Percentiles rank a stretch among this genome's conserved stretches.
Evolutionary conservation across 2,113 vertebrate genomes (phyloP).

Genomic region (Gnathonemus echidnorhynchus): DNA sequence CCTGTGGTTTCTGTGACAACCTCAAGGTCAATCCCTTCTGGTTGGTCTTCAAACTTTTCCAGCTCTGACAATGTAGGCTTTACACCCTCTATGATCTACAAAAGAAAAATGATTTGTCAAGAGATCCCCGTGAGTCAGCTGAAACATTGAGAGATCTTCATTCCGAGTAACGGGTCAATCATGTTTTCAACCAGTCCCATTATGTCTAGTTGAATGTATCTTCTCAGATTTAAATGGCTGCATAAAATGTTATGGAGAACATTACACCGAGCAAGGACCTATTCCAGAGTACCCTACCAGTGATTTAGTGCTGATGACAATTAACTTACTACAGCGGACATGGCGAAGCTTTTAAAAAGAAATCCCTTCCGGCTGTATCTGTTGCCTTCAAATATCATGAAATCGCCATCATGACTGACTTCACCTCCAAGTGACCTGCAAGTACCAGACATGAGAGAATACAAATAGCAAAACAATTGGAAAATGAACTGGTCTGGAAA

Average conservation of each 20-base stretch:
- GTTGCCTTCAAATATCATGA: constrained; percentile 94
- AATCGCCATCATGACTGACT: constrained; percentile 88
- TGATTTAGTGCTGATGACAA: not conserved
- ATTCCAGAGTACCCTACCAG: not conserved
- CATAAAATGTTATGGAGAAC: not conserved
- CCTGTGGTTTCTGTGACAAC: constrained; percentile 89
- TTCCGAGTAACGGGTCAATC: not conserved
- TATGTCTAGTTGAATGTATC: not conserved
- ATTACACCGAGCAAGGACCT: not conserved
- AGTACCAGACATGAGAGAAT: not conserved
- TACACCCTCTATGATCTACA: constrained; percentile 88
- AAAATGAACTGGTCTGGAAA: not conserved
- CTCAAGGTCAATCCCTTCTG: constrained; percentile 90
- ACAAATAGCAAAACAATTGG: not conserved
- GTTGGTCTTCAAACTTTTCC: constrained; percentile 94
- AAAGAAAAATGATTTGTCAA: not conserved
- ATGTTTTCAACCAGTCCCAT: not conserved
- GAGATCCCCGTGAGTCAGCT: not conserved
- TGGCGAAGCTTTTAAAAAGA: constrained; percentile 96
- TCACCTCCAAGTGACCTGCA: constrained; percentile 85
- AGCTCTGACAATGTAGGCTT: constrained; percentile 90
- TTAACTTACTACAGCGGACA: constrained; percentile 86
- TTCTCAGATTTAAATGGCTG: not conserved
- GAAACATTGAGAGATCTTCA: not conserved
- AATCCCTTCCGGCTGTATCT: constrained; percentile 94